Percentiles rank a stretch among this genome's conserved stretches.
Conservation (phyloP, 2,888 invertebrate species). For the Drosophila picticornis region DNA sequence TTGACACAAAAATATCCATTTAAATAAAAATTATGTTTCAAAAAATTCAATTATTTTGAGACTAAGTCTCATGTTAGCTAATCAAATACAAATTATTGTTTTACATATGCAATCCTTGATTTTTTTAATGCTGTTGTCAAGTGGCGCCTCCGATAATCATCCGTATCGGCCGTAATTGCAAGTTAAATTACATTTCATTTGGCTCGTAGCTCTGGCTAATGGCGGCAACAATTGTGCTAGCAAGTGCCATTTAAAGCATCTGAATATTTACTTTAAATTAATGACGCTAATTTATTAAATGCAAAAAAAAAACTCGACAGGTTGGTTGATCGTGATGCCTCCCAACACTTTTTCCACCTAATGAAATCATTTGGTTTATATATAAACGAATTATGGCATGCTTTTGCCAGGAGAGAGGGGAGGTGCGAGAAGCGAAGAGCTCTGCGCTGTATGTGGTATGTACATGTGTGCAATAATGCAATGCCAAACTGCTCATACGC, state of each 20-base stretch:
- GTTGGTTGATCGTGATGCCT: conserved; percentile 10
- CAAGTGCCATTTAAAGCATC: conserved; percentile 53
- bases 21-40: background rate
- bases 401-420: conserved; percentile 36
- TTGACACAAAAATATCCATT: background rate
- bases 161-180: conserved; percentile 24
- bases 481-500: conserved; percentile 55
- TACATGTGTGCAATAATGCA: conserved; percentile 37
- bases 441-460: background rate
- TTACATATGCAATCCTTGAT: conserved; percentile 1
- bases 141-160: conserved; percentile 16
- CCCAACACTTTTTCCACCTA: conserved; percentile 33
- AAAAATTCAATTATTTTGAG: no score
- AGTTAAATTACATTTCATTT: conserved; percentile 72
- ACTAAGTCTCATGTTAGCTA: background rate
- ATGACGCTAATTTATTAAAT: conserved; percentile 63
- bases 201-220: conserved; percentile 32
- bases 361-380: conserved; percentile 75
- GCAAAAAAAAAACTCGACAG: conserved; percentile 40
- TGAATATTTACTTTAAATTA: conserved; percentile 62
- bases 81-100: background rate
- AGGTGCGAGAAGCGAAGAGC: background rate
- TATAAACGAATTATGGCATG: conserved; percentile 74
- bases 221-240: conserved; percentile 29
- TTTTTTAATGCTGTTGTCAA: conserved; percentile 4